A percentile compares a stretch with the other conserved stretches of the same genome.
Conservation (phyloP, 2,113 vertebrate species). For the Sterna hirundo region DNA sequence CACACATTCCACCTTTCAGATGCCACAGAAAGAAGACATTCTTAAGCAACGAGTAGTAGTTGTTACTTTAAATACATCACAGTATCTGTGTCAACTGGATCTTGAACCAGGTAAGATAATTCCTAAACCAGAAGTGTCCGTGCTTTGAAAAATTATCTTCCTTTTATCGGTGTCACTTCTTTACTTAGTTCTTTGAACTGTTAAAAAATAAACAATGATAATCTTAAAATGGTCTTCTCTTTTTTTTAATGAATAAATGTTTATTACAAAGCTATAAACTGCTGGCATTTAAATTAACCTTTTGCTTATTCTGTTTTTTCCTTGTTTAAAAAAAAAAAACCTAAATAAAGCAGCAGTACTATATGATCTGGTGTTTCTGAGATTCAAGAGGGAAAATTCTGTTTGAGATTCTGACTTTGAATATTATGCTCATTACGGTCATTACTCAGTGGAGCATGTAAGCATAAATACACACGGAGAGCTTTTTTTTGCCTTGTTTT, state of each 20-base stretch:
- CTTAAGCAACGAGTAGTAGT: slow-evolving; percentile 94
- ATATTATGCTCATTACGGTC: slow-evolving; percentile 34
- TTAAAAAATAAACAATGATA: background rate
- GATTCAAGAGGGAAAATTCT: background rate
- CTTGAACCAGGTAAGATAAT: slow-evolving; percentile 88
- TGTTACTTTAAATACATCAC: slow-evolving; percentile 97
- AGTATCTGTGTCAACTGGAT: slow-evolving; percentile 98
- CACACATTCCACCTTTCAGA: slow-evolving; percentile 96
- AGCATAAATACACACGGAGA: background rate
- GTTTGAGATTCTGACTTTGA: slow-evolving; percentile 30
- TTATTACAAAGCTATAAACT: background rate
- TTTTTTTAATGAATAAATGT: background rate
- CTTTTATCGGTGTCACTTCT: background rate
- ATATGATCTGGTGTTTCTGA: background rate
- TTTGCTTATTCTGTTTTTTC: background rate
- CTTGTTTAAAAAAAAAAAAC: background rate
- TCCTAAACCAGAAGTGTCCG: background rate
- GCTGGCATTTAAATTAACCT: background rate
- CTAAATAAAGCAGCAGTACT: background rate
- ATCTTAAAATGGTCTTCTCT: background rate
- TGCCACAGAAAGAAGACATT: slow-evolving; percentile 96
- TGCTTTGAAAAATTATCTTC: background rate
- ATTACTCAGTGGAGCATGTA: slow-evolving; percentile 40
- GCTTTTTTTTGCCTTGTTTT: background rate
- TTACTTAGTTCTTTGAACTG: background rate